Percentiles rank a stretch among this genome's conserved stretches.
phyloP scores from a whole-genome alignment of 1,140 invertebrate species.

The Belonocnema kinseyi region DNA sequence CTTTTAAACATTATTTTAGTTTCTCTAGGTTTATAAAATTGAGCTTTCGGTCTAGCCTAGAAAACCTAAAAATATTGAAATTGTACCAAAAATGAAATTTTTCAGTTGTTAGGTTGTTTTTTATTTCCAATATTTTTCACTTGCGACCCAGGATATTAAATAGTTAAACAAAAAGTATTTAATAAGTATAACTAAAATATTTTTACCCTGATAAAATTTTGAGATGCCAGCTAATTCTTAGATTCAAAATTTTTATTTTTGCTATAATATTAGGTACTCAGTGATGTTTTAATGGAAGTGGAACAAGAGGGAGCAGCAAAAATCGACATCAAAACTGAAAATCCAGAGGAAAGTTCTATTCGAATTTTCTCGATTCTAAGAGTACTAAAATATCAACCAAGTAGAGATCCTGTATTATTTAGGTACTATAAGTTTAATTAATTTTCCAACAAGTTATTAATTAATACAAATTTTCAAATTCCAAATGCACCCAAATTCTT shows the following conservation, averaged over 20 bases:
- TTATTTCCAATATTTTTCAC: too few species aligned
- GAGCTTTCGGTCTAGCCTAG: too few species aligned
- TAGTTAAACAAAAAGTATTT: too few species aligned
- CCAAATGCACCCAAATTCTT: conserved; percentile 21
- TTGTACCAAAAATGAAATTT: too few species aligned
- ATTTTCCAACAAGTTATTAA: conserved; percentile 27
- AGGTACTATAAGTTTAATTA: conserved; percentile 53
- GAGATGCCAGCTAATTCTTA: too few species aligned
- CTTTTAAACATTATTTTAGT: too few species aligned
- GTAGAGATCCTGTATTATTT: conserved; percentile 73
- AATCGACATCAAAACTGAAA: conserved; percentile 80
- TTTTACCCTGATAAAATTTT: too few species aligned
- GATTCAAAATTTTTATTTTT: background rate
- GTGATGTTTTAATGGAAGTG: conserved; percentile 82
- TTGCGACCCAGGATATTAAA: too few species aligned
- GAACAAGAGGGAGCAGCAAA: conserved; percentile 77
- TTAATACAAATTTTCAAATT: conserved; percentile 12
- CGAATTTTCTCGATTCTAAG: conserved; percentile 79
- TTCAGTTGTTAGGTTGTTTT: too few species aligned
- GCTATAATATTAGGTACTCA: conserved; percentile 75
- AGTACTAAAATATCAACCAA: conserved; percentile 83
- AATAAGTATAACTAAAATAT: too few species aligned
- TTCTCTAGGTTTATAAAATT: too few species aligned
- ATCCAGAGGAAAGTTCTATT: conserved; percentile 79
- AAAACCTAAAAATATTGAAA: too few species aligned